A percentile compares a stretch with the other conserved stretches of the same genome.
These are phyloP conservation scores for Meganola albula DNA, from an alignment of 2,888 invertebrate species.

Conservation along the genomic window DNA sequence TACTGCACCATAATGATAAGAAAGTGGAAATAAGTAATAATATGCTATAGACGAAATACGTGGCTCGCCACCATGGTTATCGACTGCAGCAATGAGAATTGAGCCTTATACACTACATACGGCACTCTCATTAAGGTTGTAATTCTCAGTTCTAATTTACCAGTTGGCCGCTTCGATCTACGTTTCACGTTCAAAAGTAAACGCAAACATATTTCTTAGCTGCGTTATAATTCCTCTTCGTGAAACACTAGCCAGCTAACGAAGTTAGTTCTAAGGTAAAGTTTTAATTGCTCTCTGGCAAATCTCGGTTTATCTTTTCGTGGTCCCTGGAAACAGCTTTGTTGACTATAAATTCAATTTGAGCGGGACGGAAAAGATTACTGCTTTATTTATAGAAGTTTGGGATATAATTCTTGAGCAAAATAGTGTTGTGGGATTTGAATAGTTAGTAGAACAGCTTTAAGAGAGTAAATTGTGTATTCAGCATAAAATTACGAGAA, in stretches of 20 bases:
- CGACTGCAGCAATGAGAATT: no score
- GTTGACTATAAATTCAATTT: conserved; percentile 73
- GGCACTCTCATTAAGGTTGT: conserved; percentile 49
- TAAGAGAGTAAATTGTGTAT: no score
- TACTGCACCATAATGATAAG: no score
- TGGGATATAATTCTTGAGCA: conserved; percentile 27
- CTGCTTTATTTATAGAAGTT: conserved; percentile 39
- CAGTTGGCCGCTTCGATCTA: conserved; percentile 51
- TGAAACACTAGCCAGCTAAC: conserved; percentile 63
- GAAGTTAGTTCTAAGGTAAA: conserved; percentile 73
- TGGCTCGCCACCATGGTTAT: no score
- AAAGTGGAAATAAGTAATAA: no score
- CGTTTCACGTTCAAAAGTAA: conserved; percentile 50
- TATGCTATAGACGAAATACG: no score
- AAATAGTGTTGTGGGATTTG: no score
- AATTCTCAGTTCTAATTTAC: conserved; percentile 52
- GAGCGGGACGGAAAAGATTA: conserved; percentile 54
- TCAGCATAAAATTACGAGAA: no score
- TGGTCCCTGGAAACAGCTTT: conserved; percentile 62
- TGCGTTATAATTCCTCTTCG: conserved; percentile 53
- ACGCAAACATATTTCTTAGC: conserved; percentile 57
- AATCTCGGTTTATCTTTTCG: conserved; percentile 74
- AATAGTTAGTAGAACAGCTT: conserved; percentile 25
- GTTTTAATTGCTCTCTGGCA: conserved; percentile 74
- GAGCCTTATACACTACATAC: no score